A percentile compares a stretch with the other conserved stretches of the same genome.
Conservation (phyloP, 2,888 invertebrate species). For the Macrophya annulata region DNA sequence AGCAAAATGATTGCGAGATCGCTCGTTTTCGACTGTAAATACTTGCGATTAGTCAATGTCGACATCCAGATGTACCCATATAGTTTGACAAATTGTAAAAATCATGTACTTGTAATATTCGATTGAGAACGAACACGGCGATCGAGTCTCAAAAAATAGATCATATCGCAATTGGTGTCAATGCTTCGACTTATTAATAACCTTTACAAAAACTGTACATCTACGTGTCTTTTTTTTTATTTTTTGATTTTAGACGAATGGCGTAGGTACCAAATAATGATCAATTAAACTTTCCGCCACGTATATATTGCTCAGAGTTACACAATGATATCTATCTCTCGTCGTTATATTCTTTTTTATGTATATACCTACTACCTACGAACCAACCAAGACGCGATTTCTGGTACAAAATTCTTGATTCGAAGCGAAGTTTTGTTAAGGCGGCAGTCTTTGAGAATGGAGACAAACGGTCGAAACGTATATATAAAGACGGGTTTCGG, state of each 20-base stretch:
- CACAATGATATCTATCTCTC: neutral
- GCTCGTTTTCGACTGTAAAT: neutral
- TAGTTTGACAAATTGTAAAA: slow-evolving; percentile 20
- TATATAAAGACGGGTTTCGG: slow-evolving; percentile 47
- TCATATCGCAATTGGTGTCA: neutral
- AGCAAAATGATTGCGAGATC: neutral
- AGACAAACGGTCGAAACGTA: slow-evolving; percentile 65
- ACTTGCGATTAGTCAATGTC: slow-evolving; percentile 16
- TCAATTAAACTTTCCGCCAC: neutral
- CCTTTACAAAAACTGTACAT: neutral
- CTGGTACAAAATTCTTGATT: slow-evolving; percentile 27
- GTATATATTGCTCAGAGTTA: neutral
- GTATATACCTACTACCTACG: neutral
- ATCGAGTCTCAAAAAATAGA: neutral
- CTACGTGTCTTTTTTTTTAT: neutral
- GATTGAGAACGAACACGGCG: neutral
- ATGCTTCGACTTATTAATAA: slow-evolving; percentile 10
- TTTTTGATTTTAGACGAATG: too few relatives aligned
- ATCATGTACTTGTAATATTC: neutral
- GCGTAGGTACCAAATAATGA: neutral
- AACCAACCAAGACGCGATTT: neutral
- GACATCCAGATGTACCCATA: neutral
- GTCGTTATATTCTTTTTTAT: neutral
- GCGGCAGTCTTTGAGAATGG: slow-evolving; percentile 61
- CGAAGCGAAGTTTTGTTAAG: slow-evolving; percentile 13